These are phyloP conservation scores for Epirrhoe alternata DNA, from an alignment of 2,888 invertebrate species.

Conservation along the genomic window DNA sequence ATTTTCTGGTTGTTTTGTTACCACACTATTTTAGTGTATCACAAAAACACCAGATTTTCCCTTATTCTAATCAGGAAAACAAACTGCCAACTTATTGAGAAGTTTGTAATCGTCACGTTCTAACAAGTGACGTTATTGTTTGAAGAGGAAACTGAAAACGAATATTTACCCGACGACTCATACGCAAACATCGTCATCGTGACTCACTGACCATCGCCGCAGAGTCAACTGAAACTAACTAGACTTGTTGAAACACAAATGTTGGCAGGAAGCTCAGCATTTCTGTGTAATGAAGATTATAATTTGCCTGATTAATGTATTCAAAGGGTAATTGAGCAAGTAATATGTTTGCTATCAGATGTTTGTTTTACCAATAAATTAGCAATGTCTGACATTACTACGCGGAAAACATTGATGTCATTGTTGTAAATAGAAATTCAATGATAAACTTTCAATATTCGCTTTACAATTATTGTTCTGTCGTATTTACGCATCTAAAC, in stretches of 20 bases:
- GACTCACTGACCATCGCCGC: conserved; percentile 21
- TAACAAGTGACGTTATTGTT: conserved; percentile 27
- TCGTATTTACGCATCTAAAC: no score
- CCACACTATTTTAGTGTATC: not conserved
- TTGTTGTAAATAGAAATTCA: not conserved
- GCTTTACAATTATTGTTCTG: no score
- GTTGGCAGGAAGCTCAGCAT: conserved; percentile 5
- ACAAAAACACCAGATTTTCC: not conserved
- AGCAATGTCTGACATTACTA: not conserved
- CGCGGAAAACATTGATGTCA: not conserved
- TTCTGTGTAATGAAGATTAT: not conserved
- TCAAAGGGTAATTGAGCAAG: conserved; percentile 1
- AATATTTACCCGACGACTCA: conserved; percentile 35
- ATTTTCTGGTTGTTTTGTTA: no score
- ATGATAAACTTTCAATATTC: not conserved
- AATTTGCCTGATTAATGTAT: not conserved
- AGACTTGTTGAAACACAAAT: conserved; percentile 1
- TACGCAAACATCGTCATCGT: conserved; percentile 28
- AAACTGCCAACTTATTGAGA: not conserved
- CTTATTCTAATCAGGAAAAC: conserved; percentile 3
- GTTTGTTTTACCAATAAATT: conserved; percentile 1
- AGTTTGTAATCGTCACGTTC: conserved; percentile 18
- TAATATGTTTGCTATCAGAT: not conserved
- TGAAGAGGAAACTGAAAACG: conserved; percentile 25
- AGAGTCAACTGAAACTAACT: not conserved